These are phyloP conservation scores for Escarpia spicata DNA, from an alignment of 2,888 invertebrate species.

Conservation along the genomic window DNA sequence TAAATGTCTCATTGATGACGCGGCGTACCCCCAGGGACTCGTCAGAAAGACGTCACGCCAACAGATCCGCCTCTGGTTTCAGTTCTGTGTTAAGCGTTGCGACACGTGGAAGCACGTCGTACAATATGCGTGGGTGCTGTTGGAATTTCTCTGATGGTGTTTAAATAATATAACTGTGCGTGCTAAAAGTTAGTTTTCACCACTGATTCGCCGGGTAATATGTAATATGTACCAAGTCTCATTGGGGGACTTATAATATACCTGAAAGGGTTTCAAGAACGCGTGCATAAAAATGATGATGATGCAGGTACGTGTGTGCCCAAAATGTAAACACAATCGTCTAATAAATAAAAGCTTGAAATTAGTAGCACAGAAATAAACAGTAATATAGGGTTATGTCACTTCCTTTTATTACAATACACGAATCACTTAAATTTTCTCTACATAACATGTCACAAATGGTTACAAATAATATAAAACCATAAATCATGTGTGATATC, in stretches of 20 bases:
- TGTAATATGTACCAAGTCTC: background rate
- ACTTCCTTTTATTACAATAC: no score
- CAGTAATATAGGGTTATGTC: no score
- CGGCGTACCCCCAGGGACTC: background rate
- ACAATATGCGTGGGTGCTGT: background rate
- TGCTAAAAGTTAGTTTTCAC: background rate
- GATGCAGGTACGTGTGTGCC: no score
- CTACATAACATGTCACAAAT: no score
- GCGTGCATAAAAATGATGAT: no score
- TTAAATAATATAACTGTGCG: background rate
- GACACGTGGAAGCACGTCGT: background rate
- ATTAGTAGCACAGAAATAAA: no score
- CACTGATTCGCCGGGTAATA: background rate
- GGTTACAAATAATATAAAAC: no score
- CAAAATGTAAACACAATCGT: no score
- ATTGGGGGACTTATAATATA: background rate
- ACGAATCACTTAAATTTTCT: no score
- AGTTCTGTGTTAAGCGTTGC: background rate
- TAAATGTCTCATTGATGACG: background rate
- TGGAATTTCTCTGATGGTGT: background rate
- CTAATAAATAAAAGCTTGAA: no score
- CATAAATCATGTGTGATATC: no score
- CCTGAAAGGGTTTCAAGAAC: background rate
- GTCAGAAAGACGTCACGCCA: conserved; percentile 22
- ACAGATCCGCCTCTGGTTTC: background rate